Percentiles rank a stretch among this genome's conserved stretches.
phyloP scores from a whole-genome alignment of 2,888 invertebrate genomes.

The Lycophotia porphyrea region DNA sequence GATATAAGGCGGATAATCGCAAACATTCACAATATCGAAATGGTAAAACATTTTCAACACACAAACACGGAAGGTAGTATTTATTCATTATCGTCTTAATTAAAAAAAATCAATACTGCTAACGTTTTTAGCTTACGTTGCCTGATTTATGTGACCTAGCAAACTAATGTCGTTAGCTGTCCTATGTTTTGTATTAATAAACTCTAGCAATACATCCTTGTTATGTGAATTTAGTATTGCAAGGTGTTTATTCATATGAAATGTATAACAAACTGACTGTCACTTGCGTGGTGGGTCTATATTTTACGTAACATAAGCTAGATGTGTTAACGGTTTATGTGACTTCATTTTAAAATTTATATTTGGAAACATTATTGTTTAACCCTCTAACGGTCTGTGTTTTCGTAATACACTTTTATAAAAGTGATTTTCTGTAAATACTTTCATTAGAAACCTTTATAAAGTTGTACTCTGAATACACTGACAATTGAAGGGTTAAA shows the following conservation, averaged over 20 bases:
- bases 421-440: conserved; percentile 40
- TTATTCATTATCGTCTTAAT: conserved; percentile 84
- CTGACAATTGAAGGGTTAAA: conserved; percentile 27
- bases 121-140: conserved; percentile 77
- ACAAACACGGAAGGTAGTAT: conserved; percentile 89
- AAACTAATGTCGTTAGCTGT: conserved; percentile 14
- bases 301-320: conserved; percentile 45
- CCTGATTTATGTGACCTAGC: conserved; percentile 16
- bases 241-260: conserved; percentile 34
- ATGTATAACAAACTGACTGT: conserved; percentile 29
- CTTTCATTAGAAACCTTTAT: conserved; percentile 24
- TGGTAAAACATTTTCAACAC: conserved; percentile 87
- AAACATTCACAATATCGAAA: conserved; percentile 86
- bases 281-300: conserved; percentile 28
- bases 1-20: conserved; percentile 78
- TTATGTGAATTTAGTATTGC: conserved; percentile 25
- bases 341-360: conserved; percentile 72
- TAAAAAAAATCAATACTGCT: conserved; percentile 70
- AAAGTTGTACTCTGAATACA: conserved; percentile 26
- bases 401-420: conserved; percentile 43
- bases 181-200: conserved; percentile 34
- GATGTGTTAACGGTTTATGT: conserved; percentile 62
- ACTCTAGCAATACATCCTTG: conserved; percentile 25
- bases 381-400: conserved; percentile 28
- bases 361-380: conserved; percentile 38